These are phyloP conservation scores for Rhynchotus rufescens DNA, from an alignment of 2,797 vertebrate genomes.

Conservation along the genomic window DNA sequence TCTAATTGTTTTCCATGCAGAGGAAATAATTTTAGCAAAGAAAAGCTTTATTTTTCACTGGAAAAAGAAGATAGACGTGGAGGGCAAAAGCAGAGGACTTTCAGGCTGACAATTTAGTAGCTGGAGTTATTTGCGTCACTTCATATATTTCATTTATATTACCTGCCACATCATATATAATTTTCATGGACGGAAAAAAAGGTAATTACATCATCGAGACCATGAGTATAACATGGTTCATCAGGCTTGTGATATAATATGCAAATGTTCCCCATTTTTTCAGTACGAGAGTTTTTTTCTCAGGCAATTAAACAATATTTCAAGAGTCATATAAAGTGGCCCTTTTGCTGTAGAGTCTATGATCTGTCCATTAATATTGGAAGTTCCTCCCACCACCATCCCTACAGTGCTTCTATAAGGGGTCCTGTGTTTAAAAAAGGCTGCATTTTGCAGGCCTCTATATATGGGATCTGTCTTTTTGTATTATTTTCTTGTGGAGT, in stretches of 20 bases:
- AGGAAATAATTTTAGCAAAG: not conserved
- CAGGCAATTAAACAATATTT: constrained; percentile 1
- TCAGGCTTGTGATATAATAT: constrained; percentile 18
- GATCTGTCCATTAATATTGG: not conserved
- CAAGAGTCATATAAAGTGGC: not conserved
- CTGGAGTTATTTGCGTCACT: not conserved
- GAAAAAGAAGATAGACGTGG: not conserved
- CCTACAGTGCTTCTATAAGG: not conserved
- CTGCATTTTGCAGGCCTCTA: not conserved
- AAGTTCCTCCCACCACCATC: not conserved
- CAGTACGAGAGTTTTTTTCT: constrained; percentile 9
- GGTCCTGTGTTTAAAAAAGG: not conserved
- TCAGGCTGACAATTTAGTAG: not conserved
- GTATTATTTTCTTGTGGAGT: not conserved
- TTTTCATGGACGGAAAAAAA: not conserved
- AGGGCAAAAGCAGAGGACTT: not conserved
- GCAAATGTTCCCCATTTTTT: not conserved
- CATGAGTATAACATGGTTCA: constrained; percentile 12
- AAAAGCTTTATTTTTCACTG: not conserved
- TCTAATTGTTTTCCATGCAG: not conserved
- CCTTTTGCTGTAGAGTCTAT: not conserved
- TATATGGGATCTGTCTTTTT: not conserved
- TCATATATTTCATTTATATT: constrained; percentile 11
- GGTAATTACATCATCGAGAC: not conserved
- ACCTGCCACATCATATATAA: not conserved